These are phyloP conservation scores for Tangachromis dhanisi DNA, from an alignment of 2,113 vertebrate species.

Conservation along the genomic window DNA sequence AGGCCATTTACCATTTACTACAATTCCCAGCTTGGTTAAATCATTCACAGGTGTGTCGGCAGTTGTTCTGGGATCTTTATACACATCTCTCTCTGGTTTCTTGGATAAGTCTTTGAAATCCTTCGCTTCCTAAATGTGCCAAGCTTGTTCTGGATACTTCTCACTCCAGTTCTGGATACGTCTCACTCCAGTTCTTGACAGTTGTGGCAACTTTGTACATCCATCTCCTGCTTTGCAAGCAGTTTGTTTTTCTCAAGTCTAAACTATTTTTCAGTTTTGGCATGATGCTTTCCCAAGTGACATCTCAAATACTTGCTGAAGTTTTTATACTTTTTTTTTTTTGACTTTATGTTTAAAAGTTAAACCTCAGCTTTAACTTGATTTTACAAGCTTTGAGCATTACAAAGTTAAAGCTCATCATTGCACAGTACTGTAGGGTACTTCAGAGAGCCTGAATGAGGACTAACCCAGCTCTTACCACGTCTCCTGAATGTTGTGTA, in stretches of 20 bases:
- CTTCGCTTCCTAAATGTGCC: background rate
- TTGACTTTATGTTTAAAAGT: background rate
- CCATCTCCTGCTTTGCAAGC: background rate
- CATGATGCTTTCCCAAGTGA: background rate
- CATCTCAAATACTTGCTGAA: background rate
- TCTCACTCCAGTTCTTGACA: background rate
- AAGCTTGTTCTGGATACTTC: background rate
- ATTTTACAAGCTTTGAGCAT: background rate
- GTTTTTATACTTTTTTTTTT: background rate
- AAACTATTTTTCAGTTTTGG: background rate
- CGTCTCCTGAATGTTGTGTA: background rate
- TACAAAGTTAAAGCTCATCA: background rate
- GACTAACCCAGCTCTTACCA: background rate
- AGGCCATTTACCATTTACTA: background rate
- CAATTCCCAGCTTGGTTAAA: background rate
- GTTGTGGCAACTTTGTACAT: background rate
- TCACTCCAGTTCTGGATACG: background rate
- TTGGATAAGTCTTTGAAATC: background rate
- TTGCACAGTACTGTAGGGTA: background rate
- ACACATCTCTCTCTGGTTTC: background rate
- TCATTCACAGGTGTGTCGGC: background rate
- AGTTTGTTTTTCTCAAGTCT: background rate
- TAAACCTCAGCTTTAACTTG: background rate
- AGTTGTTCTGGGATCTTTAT: background rate
- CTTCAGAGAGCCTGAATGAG: background rate